A percentile compares a stretch with the other conserved stretches of the same genome.
These are phyloP conservation scores for Argyrosomus regius DNA, from an alignment of 2,797 vertebrate genomes.

Conservation along the genomic window DNA sequence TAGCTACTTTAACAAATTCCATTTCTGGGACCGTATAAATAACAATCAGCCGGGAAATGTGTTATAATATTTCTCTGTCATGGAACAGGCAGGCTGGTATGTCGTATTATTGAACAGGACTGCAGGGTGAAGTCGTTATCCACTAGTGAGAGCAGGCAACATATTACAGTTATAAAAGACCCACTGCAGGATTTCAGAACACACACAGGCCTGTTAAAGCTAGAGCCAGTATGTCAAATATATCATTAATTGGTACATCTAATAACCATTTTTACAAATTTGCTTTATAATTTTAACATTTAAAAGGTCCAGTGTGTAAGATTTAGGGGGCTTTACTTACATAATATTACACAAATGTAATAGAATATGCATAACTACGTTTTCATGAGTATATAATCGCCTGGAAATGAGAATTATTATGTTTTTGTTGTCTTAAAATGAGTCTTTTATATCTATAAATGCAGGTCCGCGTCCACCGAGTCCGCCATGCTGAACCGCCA, in stretches of 20 bases:
- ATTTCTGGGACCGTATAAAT: not conserved
- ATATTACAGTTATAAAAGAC: too few relatives aligned
- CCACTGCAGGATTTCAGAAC: too few relatives aligned
- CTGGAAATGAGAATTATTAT: too few relatives aligned
- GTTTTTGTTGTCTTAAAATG: too few relatives aligned
- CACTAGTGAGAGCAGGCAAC: too few relatives aligned
- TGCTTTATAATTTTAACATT: conserved; percentile 3
- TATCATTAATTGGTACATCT: not conserved
- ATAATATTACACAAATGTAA: too few relatives aligned
- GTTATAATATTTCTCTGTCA: not conserved
- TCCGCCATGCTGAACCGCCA: too few relatives aligned
- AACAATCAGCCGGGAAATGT: not conserved
- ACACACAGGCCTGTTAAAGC: not conserved
- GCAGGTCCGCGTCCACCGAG: too few relatives aligned
- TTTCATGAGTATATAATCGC: too few relatives aligned
- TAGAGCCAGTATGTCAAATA: not conserved
- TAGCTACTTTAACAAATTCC: not conserved
- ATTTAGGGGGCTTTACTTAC: too few relatives aligned
- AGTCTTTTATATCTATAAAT: too few relatives aligned
- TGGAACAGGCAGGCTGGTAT: not conserved
- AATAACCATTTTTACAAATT: not conserved
- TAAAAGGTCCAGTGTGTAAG: not conserved
- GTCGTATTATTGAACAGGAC: not conserved
- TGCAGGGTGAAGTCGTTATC: not conserved
- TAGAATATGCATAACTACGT: too few relatives aligned